Conservation (phyloP, 2,888 invertebrate species). For the Temnothorax rugatulus region DNA sequence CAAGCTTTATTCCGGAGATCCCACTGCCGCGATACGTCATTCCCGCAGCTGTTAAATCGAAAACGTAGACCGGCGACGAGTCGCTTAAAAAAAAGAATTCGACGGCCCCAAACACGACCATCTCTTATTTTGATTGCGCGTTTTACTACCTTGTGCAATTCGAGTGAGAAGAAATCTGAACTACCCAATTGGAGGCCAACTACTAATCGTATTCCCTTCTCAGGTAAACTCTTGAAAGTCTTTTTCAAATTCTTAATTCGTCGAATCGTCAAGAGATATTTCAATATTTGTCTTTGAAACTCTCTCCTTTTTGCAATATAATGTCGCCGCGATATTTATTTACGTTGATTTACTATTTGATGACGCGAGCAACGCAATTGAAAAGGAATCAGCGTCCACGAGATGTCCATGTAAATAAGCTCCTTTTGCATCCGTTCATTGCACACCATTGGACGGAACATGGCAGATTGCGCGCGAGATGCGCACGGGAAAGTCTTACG, state of each 20-base stretch:
- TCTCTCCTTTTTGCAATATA: not conserved
- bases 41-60: constrained; percentile 50
- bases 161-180: constrained; percentile 17
- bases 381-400: not conserved
- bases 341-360: not conserved
- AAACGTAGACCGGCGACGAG: not conserved
- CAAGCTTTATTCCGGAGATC: constrained; percentile 60
- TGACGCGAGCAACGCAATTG: not conserved
- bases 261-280: not conserved
- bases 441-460: not conserved
- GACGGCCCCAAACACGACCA: not conserved
- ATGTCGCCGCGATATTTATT: not conserved
- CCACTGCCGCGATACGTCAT: constrained; percentile 66
- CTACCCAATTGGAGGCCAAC: not conserved
- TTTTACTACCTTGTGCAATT: not conserved
- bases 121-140: not conserved
- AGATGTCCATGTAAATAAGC: not conserved
- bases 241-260: not conserved
- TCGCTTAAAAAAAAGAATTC: not conserved
- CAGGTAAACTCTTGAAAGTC: not conserved
- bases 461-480: constrained; percentile 29
- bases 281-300: not conserved
- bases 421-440: not conserved
- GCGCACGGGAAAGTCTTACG: constrained; percentile 37
- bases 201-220: not conserved